Evolutionary conservation across 2,888 invertebrate genomes (phyloP).

Genomic region (Bombylius discolor): DNA sequence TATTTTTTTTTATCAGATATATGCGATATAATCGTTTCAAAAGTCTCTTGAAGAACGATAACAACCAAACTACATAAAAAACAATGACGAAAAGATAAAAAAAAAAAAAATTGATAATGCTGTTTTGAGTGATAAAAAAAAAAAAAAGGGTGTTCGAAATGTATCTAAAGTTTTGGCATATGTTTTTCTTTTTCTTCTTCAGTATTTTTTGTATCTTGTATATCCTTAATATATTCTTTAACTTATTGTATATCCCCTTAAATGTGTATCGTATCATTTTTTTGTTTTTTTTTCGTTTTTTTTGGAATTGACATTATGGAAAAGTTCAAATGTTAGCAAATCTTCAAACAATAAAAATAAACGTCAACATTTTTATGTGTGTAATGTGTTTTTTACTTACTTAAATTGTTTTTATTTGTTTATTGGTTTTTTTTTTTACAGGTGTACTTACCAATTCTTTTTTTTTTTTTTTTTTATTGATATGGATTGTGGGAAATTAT

Average conservation of each 20-base stretch:
- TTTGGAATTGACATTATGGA: neutral
- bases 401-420: neutral
- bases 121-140: neutral
- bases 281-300: neutral
- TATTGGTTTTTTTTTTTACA: neutral
- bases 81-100: neutral
- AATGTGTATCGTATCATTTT: no score
- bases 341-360: constrained; percentile 22
- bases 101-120: neutral
- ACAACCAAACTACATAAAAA: no score
- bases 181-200: neutral
- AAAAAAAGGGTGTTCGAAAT: neutral
- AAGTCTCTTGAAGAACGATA: neutral
- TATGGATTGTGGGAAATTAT: no score
- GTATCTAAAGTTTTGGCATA: neutral
- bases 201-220: no score
- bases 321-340: constrained; percentile 17
- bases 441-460: no score
- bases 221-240: no score
- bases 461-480: neutral
- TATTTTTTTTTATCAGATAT: neutral
- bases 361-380: constrained; percentile 18
- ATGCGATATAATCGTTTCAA: neutral
- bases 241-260: no score
- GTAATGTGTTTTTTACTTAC: constrained; percentile 6